These are phyloP conservation scores for Vanessa tameamea DNA, from an alignment of 1,140 invertebrate species.

Conservation along the genomic window DNA sequence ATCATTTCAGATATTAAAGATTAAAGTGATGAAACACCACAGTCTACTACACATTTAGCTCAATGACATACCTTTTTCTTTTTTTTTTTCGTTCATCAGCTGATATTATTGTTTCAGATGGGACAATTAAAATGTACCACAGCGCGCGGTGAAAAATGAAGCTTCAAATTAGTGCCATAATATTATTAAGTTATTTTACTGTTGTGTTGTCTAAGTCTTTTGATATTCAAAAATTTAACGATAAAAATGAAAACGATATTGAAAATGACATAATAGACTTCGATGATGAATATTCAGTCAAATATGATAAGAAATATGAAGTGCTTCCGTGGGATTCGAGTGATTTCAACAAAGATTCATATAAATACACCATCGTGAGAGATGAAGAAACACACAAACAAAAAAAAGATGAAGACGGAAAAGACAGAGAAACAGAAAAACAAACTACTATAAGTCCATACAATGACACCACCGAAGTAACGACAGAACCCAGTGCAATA, in stretches of 20 bases:
- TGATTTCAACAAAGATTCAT: conserved; percentile 62
- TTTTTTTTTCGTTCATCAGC: conserved; percentile 14
- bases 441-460: conserved; percentile 6
- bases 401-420: conserved; percentile 31
- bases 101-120: conserved; percentile 60
- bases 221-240: conserved; percentile 40
- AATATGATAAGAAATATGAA: conserved; percentile 58
- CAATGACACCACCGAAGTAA: conserved; percentile 34
- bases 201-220: conserved; percentile 48
- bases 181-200: conserved; percentile 45
- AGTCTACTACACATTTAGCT: conserved; percentile 33
- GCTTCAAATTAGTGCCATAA: conserved; percentile 47
- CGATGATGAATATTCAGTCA: conserved; percentile 55
- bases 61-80: conserved; percentile 30
- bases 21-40: conserved; percentile 28
- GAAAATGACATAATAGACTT: conserved; percentile 74
- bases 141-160: conserved; percentile 65
- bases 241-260: conserved; percentile 48
- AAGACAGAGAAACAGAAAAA: neutral
- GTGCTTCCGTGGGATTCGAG: conserved; percentile 52
- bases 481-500: conserved; percentile 65
- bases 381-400: conserved; percentile 36
- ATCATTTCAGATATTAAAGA: conserved; percentile 18
- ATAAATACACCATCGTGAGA: conserved; percentile 64
- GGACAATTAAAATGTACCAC: conserved; percentile 55